Percentiles rank a stretch among this genome's conserved stretches.
These are phyloP conservation scores for Heliconius eleuchia DNA, from an alignment of 1,140 invertebrate genomes.

Conservation along the genomic window DNA sequence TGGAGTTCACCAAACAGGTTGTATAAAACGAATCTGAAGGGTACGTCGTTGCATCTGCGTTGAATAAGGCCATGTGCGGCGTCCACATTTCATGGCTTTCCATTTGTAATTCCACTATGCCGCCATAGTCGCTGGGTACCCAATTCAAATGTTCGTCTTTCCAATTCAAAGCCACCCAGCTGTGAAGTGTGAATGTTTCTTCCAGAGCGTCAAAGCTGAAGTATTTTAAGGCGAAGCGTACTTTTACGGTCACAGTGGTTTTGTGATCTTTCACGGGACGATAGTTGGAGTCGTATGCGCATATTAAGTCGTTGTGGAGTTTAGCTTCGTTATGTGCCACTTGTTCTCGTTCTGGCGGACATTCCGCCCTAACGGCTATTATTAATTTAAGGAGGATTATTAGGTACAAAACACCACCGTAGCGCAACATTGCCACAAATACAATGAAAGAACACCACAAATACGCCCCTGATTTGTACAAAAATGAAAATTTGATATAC, in stretches of 20 bases:
- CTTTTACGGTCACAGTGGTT: constrained; percentile 57
- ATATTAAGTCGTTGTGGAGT: constrained; percentile 60
- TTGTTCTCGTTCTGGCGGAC: constrained; percentile 42
- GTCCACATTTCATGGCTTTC: constrained; percentile 70
- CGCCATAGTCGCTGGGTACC: constrained; percentile 63
- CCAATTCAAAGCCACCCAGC: constrained; percentile 69
- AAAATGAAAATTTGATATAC: constrained; percentile 40
- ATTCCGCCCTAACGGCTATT: constrained; percentile 29
- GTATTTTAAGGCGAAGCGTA: constrained; percentile 69
- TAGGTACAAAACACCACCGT: constrained; percentile 24
- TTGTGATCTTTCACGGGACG: constrained; percentile 68
- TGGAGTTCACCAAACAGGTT: constrained; percentile 66
- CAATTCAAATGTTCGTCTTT: constrained; percentile 68
- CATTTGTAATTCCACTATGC: constrained; percentile 62
- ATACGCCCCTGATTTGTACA: constrained; percentile 27
- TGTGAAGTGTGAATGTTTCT: constrained; percentile 70
- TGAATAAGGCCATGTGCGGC: constrained; percentile 66
- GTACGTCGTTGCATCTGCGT: constrained; percentile 60
- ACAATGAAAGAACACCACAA: constrained; percentile 18
- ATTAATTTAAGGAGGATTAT: constrained; percentile 6
- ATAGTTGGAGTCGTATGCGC: constrained; percentile 54
- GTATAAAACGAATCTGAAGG: constrained; percentile 62
- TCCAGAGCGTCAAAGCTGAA: constrained; percentile 65
- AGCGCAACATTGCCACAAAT: constrained; percentile 37
- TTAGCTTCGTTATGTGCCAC: constrained; percentile 56